Percentiles rank a stretch among this genome's conserved stretches.
These are phyloP conservation scores for Psittacula derbiana DNA, from an alignment of 2,797 vertebrate genomes.

Conservation along the genomic window DNA sequence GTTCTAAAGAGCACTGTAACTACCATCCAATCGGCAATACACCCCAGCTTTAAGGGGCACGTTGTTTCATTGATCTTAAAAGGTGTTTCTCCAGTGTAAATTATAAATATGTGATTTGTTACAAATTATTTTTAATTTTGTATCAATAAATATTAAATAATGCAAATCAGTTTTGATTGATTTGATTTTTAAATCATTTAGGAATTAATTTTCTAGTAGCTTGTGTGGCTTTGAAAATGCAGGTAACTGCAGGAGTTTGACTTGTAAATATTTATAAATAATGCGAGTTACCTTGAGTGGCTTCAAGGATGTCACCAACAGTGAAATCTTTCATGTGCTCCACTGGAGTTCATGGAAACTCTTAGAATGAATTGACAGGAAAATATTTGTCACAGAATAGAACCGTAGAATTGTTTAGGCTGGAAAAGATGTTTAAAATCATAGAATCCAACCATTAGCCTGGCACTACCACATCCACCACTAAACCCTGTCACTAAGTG, in stretches of 20 bases:
- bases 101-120: background rate
- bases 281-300: background rate
- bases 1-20: background rate
- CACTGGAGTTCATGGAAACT: background rate
- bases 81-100: background rate
- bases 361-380: background rate
- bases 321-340: background rate
- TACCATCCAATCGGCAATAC: background rate
- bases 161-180: background rate
- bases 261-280: conserved; percentile 2
- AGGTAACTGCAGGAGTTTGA: background rate
- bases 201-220: background rate
- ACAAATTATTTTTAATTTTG: background rate
- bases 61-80: background rate
- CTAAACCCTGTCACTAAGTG: background rate
- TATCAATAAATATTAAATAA: conserved; percentile 40
- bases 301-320: background rate
- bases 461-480: background rate
- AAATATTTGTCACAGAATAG: background rate
- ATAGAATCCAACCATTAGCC: fast-evolving
- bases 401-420: background rate
- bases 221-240: background rate
- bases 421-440: background rate
- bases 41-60: background rate
- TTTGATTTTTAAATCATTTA: background rate